A percentile compares a stretch with the other conserved stretches of the same genome.
Evolutionary conservation across 2,797 vertebrate genomes (phyloP).

Genomic region (Hapalemur alaotrensis): DNA sequence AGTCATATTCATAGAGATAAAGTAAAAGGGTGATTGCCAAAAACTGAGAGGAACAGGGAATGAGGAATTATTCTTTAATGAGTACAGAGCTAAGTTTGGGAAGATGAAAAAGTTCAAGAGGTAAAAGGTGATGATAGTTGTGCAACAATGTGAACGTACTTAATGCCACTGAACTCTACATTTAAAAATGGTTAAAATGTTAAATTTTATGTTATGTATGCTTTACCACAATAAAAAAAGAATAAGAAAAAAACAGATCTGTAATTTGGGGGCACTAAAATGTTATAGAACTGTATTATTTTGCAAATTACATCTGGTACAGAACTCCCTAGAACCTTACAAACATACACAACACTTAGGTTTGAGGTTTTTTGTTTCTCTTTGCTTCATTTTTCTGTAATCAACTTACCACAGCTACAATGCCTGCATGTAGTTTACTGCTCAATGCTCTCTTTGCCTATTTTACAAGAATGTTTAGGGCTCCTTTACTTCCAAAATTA

Average conservation of each 20-base stretch:
- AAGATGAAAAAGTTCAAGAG: background rate
- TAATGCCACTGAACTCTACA: background rate
- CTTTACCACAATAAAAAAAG: background rate
- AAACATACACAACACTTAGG: background rate
- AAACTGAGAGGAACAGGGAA: background rate
- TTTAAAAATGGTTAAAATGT: background rate
- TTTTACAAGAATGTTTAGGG: constrained; percentile 19
- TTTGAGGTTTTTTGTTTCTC: background rate
- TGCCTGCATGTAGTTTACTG: background rate
- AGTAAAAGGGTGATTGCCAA: background rate
- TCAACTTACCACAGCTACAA: background rate
- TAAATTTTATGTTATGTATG: background rate
- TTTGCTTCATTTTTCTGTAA: background rate
- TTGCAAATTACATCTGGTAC: background rate
- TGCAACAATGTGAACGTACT: background rate
- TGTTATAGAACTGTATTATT: background rate
- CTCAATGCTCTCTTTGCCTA: background rate
- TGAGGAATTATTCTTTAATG: background rate
- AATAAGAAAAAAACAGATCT: background rate
- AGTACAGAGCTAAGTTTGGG: background rate
- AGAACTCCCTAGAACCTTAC: background rate
- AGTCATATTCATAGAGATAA: background rate
- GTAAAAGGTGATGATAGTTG: background rate
- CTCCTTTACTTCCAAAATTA: constrained; percentile 24
- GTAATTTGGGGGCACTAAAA: background rate